phyloP scores from a whole-genome alignment of 2,797 vertebrate genomes.

The Arnoldichthys spilopterus region DNA sequence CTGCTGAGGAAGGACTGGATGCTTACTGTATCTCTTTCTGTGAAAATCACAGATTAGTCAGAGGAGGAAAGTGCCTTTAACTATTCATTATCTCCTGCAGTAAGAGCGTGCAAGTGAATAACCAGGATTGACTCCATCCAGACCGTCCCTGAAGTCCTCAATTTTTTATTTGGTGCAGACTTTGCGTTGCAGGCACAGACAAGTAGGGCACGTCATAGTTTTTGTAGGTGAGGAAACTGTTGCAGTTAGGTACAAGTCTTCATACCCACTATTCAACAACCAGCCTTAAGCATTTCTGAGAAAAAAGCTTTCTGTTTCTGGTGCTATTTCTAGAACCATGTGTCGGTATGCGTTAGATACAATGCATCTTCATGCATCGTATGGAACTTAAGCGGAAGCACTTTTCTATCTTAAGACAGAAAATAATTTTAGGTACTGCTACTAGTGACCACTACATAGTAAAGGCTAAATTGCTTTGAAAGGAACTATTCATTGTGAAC shows the following conservation, averaged over 20 bases:
- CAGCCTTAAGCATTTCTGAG: too few species aligned
- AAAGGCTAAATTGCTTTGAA: too few species aligned
- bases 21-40: neutral
- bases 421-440: too few species aligned
- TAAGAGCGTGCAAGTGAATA: neutral
- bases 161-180: neutral
- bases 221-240: neutral
- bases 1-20: neutral
- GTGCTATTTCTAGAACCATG: too few species aligned
- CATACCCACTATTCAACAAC: too few species aligned
- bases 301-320: too few species aligned
- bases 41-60: neutral
- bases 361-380: too few species aligned
- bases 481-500: too few species aligned
- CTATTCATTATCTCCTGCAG: neutral
- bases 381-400: too few species aligned
- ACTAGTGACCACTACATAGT: too few species aligned
- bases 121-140: neutral
- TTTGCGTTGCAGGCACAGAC: neutral
- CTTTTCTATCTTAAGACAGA: too few species aligned
- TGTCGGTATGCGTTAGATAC: too few species aligned
- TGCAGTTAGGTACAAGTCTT: neutral
- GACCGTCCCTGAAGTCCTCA: neutral
- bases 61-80: neutral
- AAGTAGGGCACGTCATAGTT: neutral